Conservation (phyloP, 1,140 invertebrate genomes). For the Eriosoma lanigerum region DNA sequence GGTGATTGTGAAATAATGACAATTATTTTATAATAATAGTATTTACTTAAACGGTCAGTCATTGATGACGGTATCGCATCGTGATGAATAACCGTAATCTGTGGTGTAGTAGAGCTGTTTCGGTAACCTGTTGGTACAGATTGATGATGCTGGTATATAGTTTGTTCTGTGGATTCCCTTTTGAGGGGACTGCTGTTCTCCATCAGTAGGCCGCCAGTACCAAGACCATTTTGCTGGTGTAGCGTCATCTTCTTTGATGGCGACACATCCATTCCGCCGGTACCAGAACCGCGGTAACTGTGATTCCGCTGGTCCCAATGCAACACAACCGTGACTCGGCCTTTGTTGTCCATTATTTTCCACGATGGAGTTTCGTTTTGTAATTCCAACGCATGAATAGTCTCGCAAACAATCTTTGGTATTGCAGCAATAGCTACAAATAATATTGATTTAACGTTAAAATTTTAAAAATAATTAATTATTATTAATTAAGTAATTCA, state of each 20-base stretch:
- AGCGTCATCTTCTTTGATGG: constrained; percentile 69
- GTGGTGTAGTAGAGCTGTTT: constrained; percentile 67
- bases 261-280: constrained; percentile 58
- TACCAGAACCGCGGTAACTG: neutral
- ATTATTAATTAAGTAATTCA: too few species aligned
- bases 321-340: constrained; percentile 87
- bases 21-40: neutral
- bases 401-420: constrained; percentile 94
- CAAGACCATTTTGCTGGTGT: constrained; percentile 76
- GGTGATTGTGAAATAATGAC: too few species aligned
- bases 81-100: constrained; percentile 89
- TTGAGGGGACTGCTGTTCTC: neutral
- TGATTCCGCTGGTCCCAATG: constrained; percentile 78
- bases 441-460: neutral
- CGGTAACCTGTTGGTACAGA: constrained; percentile 56
- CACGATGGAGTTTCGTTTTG: constrained; percentile 93
- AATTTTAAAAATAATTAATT: too few species aligned
- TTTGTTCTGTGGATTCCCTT: neutral
- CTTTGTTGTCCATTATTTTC: constrained; percentile 96
- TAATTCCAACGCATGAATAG: constrained; percentile 87
- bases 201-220: constrained; percentile 58
- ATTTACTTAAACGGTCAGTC: constrained; percentile 52
- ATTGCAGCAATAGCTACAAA: constrained; percentile 85
- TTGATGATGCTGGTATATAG: constrained; percentile 43
- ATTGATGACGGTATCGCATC: constrained; percentile 64